These are phyloP conservation scores for Oscheius sp. DNA, from an alignment of 2,888 invertebrate genomes.

Conservation along the genomic window DNA sequence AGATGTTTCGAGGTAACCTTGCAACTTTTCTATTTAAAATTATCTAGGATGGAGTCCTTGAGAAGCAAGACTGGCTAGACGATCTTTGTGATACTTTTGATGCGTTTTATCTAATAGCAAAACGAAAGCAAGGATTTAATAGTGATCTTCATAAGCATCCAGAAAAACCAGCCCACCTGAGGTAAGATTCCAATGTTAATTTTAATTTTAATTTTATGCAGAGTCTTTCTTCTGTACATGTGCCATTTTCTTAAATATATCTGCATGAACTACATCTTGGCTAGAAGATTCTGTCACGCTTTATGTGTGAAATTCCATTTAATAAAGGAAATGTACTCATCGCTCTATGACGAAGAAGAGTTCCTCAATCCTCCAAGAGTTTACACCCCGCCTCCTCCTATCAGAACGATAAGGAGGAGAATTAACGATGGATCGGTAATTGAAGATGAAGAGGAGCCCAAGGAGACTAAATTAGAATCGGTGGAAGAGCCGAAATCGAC, in stretches of 20 bases:
- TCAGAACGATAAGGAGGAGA: conserved; percentile 17
- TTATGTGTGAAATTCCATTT: conserved; percentile 32
- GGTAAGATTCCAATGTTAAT: conserved; percentile 5
- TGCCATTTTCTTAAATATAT: conserved; percentile 44
- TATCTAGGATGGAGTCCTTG: conserved; percentile 61
- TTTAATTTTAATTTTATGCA: conserved; percentile 11
- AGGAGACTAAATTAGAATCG: not conserved
- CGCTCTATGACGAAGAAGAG: conserved; percentile 3
- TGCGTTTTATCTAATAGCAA: conserved; percentile 34
- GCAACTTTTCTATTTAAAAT: not conserved
- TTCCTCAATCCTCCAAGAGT: no score
- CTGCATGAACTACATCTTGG: conserved; percentile 52
- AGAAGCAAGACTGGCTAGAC: conserved; percentile 65
- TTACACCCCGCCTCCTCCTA: not conserved
- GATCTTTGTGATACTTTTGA: conserved; percentile 61
- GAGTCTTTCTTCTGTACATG: conserved; percentile 27
- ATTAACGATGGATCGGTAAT: no score
- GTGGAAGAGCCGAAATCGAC: not conserved
- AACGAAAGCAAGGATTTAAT: not conserved
- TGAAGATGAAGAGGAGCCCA: not conserved
- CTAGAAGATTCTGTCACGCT: conserved; percentile 48
- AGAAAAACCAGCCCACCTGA: conserved; percentile 13
- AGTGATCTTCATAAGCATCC: no score
- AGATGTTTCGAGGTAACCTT: conserved; percentile 38
- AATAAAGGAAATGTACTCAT: not conserved